Conservation (phyloP, 2,888 invertebrate species). For the Pollenia labialis region DNA sequence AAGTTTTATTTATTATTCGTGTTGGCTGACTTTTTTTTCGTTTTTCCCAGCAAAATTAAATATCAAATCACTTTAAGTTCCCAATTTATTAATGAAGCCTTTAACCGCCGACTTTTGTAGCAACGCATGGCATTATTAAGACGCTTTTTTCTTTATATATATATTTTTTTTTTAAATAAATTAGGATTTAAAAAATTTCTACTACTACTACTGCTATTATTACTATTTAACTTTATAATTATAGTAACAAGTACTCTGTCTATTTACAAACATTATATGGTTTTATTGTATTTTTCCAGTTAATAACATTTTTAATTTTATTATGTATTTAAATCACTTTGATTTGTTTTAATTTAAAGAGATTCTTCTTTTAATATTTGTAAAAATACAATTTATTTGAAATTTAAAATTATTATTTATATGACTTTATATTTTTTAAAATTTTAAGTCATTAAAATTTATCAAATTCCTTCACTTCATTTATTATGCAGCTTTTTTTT, state of each 20-base stretch:
- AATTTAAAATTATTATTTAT: slow-evolving; percentile 24
- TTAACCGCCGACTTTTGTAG: slow-evolving; percentile 61
- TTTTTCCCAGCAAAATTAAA: background rate
- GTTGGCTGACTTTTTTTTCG: slow-evolving; percentile 13
- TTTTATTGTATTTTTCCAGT: slow-evolving; percentile 21
- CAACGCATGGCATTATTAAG: slow-evolving; percentile 70
- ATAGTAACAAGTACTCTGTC: background rate
- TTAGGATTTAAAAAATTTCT: slow-evolving; percentile 47
- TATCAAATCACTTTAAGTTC: slow-evolving; percentile 24
- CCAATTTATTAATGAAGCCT: slow-evolving; percentile 37
- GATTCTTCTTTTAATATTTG: slow-evolving; percentile 4
- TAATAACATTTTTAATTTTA: slow-evolving; percentile 15
- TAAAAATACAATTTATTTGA: background rate
- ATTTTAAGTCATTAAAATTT: background rate
- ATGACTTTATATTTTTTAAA: background rate
- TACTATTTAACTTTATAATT: slow-evolving; percentile 14
- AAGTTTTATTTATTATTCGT: slow-evolving; percentile 46
- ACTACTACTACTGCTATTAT: slow-evolving; percentile 8
- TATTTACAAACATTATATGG: background rate
- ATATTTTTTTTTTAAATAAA: slow-evolving; percentile 41
- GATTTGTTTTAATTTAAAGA: slow-evolving; percentile 7
- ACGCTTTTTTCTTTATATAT: slow-evolving; percentile 51
- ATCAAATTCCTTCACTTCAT: slow-evolving; percentile 24
- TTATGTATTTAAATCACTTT: slow-evolving; percentile 5
- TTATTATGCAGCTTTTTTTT: slow-evolving; percentile 47